These are phyloP conservation scores for Mimachlamys varia DNA, from an alignment of 2,888 invertebrate species.

Conservation along the genomic window DNA sequence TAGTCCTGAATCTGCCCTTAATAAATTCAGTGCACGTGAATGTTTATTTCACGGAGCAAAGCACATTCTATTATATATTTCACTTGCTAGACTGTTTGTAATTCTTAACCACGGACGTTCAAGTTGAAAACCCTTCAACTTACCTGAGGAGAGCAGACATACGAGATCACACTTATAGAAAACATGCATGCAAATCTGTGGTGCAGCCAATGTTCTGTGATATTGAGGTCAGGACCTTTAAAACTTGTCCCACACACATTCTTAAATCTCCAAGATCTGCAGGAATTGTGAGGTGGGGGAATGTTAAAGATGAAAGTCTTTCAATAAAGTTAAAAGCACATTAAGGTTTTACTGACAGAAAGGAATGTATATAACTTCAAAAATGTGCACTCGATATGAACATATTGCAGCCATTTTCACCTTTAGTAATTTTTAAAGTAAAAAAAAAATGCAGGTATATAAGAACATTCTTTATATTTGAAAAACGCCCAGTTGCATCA, in stretches of 20 bases:
- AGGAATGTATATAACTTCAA: not conserved
- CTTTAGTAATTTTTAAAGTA: not conserved
- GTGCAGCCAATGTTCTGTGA: not conserved
- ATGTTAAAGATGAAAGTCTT: constrained; percentile 1
- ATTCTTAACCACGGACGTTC: not conserved
- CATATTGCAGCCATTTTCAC: not conserved
- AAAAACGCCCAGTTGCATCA: no score
- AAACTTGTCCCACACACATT: not conserved
- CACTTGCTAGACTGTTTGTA: not conserved
- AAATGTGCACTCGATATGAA: not conserved
- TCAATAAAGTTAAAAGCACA: not conserved
- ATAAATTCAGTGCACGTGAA: no score
- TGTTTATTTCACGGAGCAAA: not conserved
- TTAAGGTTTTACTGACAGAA: not conserved
- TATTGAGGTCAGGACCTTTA: not conserved
- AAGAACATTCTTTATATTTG: no score
- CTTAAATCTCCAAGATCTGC: not conserved
- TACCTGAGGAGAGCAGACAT: not conserved
- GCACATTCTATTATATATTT: not conserved
- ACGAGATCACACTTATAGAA: not conserved
- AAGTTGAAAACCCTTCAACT: not conserved
- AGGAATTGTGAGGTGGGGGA: not conserved
- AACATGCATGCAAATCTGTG: not conserved
- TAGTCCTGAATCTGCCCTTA: no score
- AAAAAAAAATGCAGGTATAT: not conserved